Conservation (phyloP, 2,113 vertebrate genomes). For the Hemibagrus wyckioides region DNA sequence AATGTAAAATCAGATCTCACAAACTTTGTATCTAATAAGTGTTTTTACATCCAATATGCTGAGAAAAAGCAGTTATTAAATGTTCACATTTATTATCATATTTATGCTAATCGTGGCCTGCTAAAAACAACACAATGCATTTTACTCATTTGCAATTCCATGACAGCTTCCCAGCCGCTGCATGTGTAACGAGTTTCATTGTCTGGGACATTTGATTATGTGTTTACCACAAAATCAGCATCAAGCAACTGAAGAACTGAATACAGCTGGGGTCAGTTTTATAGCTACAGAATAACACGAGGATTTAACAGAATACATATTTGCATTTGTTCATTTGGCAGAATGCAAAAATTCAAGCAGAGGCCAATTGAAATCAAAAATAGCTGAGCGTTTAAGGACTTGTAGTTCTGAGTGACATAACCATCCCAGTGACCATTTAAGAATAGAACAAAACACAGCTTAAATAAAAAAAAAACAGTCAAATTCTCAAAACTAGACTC, state of each 20-base stretch:
- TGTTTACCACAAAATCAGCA: not conserved
- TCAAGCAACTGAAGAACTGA: not conserved
- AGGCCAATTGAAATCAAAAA: not conserved
- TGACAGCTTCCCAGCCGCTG: not conserved
- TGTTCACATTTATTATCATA: not conserved
- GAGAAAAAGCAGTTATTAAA: not conserved
- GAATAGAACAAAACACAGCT: not conserved
- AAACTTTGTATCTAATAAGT: not conserved
- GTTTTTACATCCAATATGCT: not conserved
- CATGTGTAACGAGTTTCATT: not conserved
- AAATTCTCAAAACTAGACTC: not conserved
- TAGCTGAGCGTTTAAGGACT: not conserved
- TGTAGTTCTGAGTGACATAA: not conserved
- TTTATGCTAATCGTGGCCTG: not conserved
- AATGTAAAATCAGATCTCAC: not conserved
- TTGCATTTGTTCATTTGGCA: not conserved
- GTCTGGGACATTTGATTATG: not conserved
- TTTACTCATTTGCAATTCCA: not conserved
- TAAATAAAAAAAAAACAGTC: not conserved
- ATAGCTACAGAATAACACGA: not conserved
- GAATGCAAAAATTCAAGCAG: not conserved
- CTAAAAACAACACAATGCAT: not conserved
- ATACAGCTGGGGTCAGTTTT: not conserved
- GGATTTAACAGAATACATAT: not conserved
- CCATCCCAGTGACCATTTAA: not conserved